phyloP scores from a whole-genome alignment of 2,113 vertebrate genomes.

The Saccopteryx leptura region DNA sequence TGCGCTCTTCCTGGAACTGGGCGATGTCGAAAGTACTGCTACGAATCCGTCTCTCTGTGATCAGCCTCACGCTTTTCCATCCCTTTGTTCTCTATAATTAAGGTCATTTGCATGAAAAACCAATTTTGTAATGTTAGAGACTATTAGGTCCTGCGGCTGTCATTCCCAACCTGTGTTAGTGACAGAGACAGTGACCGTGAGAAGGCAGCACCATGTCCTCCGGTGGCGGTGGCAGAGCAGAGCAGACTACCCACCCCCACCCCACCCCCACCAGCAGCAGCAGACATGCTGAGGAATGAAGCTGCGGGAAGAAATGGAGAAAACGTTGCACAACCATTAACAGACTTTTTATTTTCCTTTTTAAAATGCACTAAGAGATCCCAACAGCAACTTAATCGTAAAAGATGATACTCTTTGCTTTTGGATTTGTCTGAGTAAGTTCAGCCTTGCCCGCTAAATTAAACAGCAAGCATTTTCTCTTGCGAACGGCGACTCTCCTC shows the following conservation, averaged over 20 bases:
- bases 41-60: not conserved
- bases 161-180: not conserved
- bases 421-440: conserved; percentile 28
- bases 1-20: not conserved
- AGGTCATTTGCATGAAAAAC: conserved; percentile 43
- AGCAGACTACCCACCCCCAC: not conserved
- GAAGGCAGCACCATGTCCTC: not conserved
- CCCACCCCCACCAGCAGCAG: not conserved
- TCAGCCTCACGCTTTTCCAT: not conserved
- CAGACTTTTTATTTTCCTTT: conserved; percentile 40
- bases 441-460: conserved; percentile 52
- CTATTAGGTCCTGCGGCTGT: conserved; percentile 7
- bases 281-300: not conserved
- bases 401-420: conserved; percentile 39
- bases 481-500: conserved; percentile 41
- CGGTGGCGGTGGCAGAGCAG: not conserved
- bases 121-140: not conserved
- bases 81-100: conserved; percentile 59
- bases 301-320: not conserved
- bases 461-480: conserved; percentile 56
- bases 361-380: conserved; percentile 55
- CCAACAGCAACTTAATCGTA: conserved; percentile 17
- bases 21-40: not conserved
- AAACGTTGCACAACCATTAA: not conserved
- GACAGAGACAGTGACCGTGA: not conserved